Conservation (phyloP, 2,113 vertebrate species). For the Channa argus region DNA sequence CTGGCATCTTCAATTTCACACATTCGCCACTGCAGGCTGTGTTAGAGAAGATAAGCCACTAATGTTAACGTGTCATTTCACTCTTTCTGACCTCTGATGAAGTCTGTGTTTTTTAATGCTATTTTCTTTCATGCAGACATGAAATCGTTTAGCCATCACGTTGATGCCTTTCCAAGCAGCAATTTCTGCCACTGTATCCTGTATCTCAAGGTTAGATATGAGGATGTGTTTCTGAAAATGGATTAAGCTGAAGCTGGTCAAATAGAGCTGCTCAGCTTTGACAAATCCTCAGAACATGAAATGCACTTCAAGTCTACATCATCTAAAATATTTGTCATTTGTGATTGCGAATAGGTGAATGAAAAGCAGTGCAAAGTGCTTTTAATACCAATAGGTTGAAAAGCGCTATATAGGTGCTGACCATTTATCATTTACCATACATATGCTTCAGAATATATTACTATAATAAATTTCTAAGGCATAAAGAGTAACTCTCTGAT, state of each 20-base stretch:
- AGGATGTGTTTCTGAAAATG: slow-evolving; percentile 27
- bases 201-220: slow-evolving; percentile 37
- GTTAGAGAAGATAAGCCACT: slow-evolving; percentile 51
- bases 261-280: neutral
- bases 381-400: no score
- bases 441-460: no score
- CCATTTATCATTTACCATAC: no score
- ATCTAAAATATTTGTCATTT: neutral
- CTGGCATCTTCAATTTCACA: slow-evolving; percentile 44
- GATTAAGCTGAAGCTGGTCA: slow-evolving; percentile 20
- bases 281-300: neutral
- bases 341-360: no score
- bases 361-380: no score
- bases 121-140: slow-evolving; percentile 25
- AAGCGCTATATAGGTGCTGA: no score
- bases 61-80: slow-evolving; percentile 37
- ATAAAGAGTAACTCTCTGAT: slow-evolving; percentile 31
- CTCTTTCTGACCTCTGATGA: slow-evolving; percentile 40
- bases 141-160: slow-evolving; percentile 18
- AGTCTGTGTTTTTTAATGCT: slow-evolving; percentile 44
- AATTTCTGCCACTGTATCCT: slow-evolving; percentile 6
- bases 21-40: slow-evolving; percentile 21
- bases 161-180: slow-evolving; percentile 46
- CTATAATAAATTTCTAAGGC: neutral
- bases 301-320: neutral